Base-by-base conservation (phyloP, 2,113 vertebrate species). In the Entomyzon cyanotis region DNA sequence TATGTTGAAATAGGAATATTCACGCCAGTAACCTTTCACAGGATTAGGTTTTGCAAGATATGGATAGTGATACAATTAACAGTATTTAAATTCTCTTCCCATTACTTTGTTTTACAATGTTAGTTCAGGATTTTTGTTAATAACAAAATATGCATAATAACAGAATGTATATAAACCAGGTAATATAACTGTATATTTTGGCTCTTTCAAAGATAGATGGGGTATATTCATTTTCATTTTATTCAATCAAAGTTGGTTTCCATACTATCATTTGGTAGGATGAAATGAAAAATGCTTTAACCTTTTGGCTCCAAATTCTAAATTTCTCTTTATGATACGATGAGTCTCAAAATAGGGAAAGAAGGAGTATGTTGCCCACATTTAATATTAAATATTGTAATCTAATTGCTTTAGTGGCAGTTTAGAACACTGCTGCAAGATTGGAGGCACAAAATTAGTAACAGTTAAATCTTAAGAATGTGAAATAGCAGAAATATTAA, bases 1-100 rank as follows among this genome's bases (percentile, higher is more conserved):
- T 94, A 65, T 75, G 60, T 67, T 91, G 69, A 75, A 96, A 94
- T 78, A 81, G 65, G 53, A 90, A 71, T 82, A 82, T 64, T 84
- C n/a, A 35, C n/a, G 23, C 80, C 75, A 82, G 41, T 87, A 89
- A 76, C 49, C 67, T 93, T 91, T 87, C 53, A 50, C 23, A 73
- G 81, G 78, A 82, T 89, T 87, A 78, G 25, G 23, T 68, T 93
- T 89, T 85, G 53, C 60, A 79, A 58, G 84, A 39, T 75, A 49
- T 9, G 50, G 67, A 17, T 59, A 65, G 60, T 69, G 81, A 76
- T 89, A 79, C 15, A 79, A 76, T 91, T 91, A 89, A 15, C 44
- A 78, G 10, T 73, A 39, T 39, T 76, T 91, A 79, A 85, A 76
- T 85, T 37, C 30, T 71, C n/a, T 82, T 64, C 49, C 20, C 60